Percentiles rank a stretch among this genome's conserved stretches.
Evolutionary conservation across 2,888 invertebrate genomes (phyloP).

Genomic region (Poecilus cupreus): DNA sequence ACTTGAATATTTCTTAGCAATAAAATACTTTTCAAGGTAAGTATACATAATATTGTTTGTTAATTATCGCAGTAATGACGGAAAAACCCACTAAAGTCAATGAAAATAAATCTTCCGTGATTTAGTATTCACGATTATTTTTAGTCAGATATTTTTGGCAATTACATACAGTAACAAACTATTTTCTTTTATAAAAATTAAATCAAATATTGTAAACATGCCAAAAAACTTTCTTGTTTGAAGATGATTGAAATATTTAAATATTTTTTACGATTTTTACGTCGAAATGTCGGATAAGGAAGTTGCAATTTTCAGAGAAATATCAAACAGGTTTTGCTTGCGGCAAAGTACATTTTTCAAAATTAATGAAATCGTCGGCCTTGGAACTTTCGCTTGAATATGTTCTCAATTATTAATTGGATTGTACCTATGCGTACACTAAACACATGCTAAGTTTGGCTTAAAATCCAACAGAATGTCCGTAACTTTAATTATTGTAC

Average conservation of each 20-base stretch:
- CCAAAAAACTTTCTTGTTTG: neutral
- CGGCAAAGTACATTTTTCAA: neutral
- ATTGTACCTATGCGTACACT: neutral
- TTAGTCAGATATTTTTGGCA: slow-evolving; percentile 14
- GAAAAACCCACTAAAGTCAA: neutral
- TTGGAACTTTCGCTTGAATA: slow-evolving; percentile 25
- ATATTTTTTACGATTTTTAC: neutral
- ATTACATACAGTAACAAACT: neutral
- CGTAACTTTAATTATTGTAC: neutral
- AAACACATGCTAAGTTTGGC: neutral
- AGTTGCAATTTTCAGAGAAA: neutral
- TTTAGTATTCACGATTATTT: slow-evolving; percentile 26
- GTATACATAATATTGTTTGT: neutral
- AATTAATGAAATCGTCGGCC: slow-evolving; percentile 16
- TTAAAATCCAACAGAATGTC: neutral
- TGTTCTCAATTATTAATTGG: slow-evolving; percentile 16
- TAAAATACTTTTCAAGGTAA: neutral
- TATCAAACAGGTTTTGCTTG: neutral
- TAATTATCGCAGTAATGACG: neutral
- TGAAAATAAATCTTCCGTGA: neutral
- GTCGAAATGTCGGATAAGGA: neutral
- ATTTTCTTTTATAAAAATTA: slow-evolving; percentile 9
- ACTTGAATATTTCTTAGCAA: neutral
- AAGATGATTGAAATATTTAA: no score
- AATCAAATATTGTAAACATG: neutral